Evolutionary conservation across 2,888 invertebrate species (phyloP), one percentile per base, ranked within the genome.

Genomic region (Standfussiana lucernea): DNA sequence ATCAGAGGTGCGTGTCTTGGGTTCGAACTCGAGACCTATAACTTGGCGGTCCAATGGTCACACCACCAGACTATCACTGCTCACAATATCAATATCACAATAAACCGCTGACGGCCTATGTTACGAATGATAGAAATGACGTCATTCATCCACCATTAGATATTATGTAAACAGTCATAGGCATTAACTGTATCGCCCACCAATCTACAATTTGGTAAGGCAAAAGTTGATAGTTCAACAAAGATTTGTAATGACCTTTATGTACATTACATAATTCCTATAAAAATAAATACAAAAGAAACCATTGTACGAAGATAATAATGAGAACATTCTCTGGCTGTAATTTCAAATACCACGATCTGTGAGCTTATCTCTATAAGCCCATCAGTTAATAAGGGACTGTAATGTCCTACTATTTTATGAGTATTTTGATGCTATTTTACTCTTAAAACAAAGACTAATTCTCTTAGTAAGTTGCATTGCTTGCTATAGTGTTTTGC

Each of bases 271-370:
- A 32, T 78, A 84, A 87, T 77, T 66, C 70, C 59, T 81, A 47
- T 77, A 53, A 77, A 85, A 82, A 77, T 71, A 72, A 72, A 64
- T 77, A 74, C 76, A 88, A 82, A 69, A 82, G 72, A 72, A 74
- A 71, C 78, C 64, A 83, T 87, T 88, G 88, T 87, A 77, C 62
- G 4, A 24, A 68, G 72, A 74, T 83, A 86, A 87, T 88, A 88
- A 86, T 87, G 88, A 77, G 85, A 87, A 87, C 79, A 76, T 85
- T 87, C 81, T 81, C 68, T 74, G 45, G 77, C 67, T 67, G 83
- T 85, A 70, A 86, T 86, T 84, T 83, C 62, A 74, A 86, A 83
- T 83, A 72, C 75, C 84, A 86, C 74, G 68, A 69, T 82, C 77
- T 76, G 61, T 78, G 24, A 10, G 75, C 77, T 87, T 87, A 87